phyloP scores from a whole-genome alignment of 2,888 invertebrate genomes.

The Escarpia spicata region DNA sequence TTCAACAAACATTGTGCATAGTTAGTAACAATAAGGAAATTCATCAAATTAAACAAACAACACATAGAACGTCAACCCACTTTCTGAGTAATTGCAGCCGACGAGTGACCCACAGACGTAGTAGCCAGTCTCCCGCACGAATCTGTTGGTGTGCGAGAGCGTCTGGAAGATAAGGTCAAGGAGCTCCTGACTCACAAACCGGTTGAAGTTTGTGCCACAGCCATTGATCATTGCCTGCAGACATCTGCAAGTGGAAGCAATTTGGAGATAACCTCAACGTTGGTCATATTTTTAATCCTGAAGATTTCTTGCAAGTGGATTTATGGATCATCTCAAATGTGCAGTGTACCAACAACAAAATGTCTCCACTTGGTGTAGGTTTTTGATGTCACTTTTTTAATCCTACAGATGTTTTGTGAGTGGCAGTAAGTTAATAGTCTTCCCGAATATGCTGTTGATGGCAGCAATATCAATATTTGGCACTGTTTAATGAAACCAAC shows the following conservation, averaged over 20 bases:
- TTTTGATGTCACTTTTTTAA: too few species aligned
- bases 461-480: too few species aligned
- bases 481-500: too few species aligned
- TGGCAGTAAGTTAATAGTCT: too few species aligned
- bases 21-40: background rate
- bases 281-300: too few species aligned
- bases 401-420: too few species aligned
- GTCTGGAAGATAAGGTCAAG: slow-evolving; percentile 67
- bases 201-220: slow-evolving; percentile 65
- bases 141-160: slow-evolving; percentile 68
- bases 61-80: slow-evolving; percentile 34
- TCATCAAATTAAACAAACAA: background rate
- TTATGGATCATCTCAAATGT: background rate
- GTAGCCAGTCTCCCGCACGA: slow-evolving; percentile 70
- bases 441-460: too few species aligned
- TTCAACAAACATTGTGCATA: too few species aligned
- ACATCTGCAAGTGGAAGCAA: slow-evolving; percentile 54
- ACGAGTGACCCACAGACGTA: slow-evolving; percentile 67
- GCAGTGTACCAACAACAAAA: too few species aligned
- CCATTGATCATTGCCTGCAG: slow-evolving; percentile 68
- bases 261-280: too few species aligned
- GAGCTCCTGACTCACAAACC: slow-evolving; percentile 65
- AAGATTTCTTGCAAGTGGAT: background rate
- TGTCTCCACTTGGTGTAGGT: too few species aligned
- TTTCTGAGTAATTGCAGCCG: slow-evolving; percentile 59